A percentile compares a stretch with the other conserved stretches of the same genome.
Evolutionary conservation across 2,797 vertebrate genomes (phyloP).

Genomic region (Otus scops): DNA sequence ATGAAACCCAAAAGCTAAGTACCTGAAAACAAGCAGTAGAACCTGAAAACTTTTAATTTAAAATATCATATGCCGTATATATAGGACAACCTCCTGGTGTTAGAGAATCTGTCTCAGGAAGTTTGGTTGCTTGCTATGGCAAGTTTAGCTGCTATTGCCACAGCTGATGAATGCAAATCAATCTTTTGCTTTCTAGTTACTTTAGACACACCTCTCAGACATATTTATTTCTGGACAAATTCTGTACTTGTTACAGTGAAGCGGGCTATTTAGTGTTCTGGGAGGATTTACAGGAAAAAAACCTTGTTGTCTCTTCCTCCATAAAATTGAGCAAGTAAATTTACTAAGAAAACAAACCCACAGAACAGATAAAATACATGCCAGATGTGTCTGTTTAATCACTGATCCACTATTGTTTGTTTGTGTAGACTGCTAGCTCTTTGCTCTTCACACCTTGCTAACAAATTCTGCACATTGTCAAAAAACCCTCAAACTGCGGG

Average conservation of each 20-base stretch:
- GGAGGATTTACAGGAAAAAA: not conserved
- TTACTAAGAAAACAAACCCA: not conserved
- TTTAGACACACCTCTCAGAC: not conserved
- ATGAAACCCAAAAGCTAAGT: not conserved
- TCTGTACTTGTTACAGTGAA: not conserved
- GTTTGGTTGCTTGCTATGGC: not conserved
- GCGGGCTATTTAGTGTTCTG: not conserved
- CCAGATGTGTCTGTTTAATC: not conserved
- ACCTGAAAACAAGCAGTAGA: not conserved
- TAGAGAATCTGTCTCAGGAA: not conserved
- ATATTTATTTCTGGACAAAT: not conserved
- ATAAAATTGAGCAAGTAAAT: not conserved
- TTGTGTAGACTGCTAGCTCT: not conserved
- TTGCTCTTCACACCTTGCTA: not conserved
- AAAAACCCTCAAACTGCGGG: not conserved
- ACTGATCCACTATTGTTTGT: not conserved
- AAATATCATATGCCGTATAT: not conserved
- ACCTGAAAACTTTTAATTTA: not conserved
- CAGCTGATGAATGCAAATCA: not conserved
- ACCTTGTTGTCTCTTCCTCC: not conserved
- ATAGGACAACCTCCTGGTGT: not conserved
- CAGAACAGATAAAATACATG: not conserved
- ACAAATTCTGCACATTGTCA: not conserved
- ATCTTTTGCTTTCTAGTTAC: not conserved
- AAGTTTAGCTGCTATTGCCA: not conserved